Evolutionary conservation across 2,888 invertebrate species (phyloP).

Genomic region (Macrosiphum euphorbiae): DNA sequence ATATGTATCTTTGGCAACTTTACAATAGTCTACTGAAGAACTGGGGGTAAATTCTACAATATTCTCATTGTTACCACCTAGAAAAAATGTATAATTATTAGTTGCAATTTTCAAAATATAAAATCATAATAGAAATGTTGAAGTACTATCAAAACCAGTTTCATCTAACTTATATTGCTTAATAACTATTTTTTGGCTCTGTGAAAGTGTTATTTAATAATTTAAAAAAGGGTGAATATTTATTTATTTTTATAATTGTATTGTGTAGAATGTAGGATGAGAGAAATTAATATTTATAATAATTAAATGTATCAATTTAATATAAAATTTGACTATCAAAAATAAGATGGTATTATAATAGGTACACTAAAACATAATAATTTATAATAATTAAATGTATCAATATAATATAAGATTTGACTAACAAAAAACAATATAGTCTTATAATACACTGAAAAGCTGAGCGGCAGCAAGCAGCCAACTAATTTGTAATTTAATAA

Average conservation of each 20-base stretch:
- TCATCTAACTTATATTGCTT: background rate
- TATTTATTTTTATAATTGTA: background rate
- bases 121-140: background rate
- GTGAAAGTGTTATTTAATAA: background rate
- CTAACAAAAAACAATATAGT: too few species aligned
- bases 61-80: conserved; percentile 34
- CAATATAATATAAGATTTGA: background rate
- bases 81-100: background rate
- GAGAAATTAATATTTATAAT: background rate
- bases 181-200: background rate
- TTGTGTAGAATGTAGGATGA: background rate
- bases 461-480: background rate
- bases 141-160: background rate
- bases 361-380: too few species aligned
- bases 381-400: background rate
- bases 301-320: background rate
- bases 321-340: background rate
- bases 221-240: background rate
- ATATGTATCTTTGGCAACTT: conserved; percentile 50
- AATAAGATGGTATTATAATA: background rate
- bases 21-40: conserved; percentile 58
- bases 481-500: background rate
- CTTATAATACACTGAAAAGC: background rate
- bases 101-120: background rate
- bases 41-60: conserved; percentile 37